phyloP scores from a whole-genome alignment of 2,888 invertebrate species.

The Erebia ligea region DNA sequence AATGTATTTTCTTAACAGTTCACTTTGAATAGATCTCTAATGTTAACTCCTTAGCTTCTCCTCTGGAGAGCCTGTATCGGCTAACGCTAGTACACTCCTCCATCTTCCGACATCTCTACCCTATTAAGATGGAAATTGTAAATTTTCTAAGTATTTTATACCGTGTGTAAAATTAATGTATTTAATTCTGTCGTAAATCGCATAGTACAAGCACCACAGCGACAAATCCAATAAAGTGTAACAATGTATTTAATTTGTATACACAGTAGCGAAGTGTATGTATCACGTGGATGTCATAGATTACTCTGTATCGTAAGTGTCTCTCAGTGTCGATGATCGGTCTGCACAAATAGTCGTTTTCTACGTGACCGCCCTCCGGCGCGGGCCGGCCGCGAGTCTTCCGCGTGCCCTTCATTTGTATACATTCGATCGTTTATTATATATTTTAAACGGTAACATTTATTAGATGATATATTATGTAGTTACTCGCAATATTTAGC shows the following conservation, averaged over 20 bases:
- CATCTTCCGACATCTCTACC: constrained; percentile 58
- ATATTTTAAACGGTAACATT: constrained; percentile 67
- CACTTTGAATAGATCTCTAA: constrained; percentile 60
- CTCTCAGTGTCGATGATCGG: constrained; percentile 49
- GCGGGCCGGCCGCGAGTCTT: constrained; percentile 47
- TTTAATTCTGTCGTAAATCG: constrained; percentile 64
- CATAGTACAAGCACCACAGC: constrained; percentile 56
- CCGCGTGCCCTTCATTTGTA: constrained; percentile 62
- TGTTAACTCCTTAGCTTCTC: constrained; percentile 47
- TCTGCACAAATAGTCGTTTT: constrained; percentile 69
- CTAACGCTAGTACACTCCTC: constrained; percentile 49
- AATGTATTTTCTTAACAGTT: constrained; percentile 65
- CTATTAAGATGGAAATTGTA: constrained; percentile 74
- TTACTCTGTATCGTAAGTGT: constrained; percentile 49
- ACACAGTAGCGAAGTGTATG: constrained; percentile 51
- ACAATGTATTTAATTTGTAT: constrained; percentile 47
- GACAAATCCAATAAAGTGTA: constrained; percentile 46
- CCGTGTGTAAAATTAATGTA: constrained; percentile 75
- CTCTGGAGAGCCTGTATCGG: constrained; percentile 43
- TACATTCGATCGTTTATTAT: constrained; percentile 66
- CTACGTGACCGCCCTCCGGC: constrained; percentile 53
- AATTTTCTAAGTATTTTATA: constrained; percentile 82
- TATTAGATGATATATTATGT: constrained; percentile 74
- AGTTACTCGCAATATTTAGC: constrained; percentile 78
- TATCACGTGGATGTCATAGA: constrained; percentile 54